Evolutionary conservation across 1,140 invertebrate genomes (phyloP), one percentile per base, ranked within the genome.

Genomic region (Spodoptera litura): DNA sequence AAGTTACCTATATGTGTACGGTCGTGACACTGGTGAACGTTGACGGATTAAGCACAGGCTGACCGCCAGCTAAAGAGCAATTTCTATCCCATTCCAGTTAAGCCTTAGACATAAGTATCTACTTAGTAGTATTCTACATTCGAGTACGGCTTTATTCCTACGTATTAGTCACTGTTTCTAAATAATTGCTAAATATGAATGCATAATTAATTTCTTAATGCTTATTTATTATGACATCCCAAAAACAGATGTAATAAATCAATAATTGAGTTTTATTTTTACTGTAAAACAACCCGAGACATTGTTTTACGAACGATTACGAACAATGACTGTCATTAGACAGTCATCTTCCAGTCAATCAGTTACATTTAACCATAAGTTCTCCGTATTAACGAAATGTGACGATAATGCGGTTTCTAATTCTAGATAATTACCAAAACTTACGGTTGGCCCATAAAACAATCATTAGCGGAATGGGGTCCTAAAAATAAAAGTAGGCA

Each of bases 401-500:
- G 25, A 53, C 44, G 11, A 4, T 52, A 35, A 68, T 53, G 64
- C 27, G 49, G 5, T 68, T 68, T 52, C 20, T 27, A n/a, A 52
- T 6, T 31, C 11, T 8, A 52, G 25, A 11, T 13, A 31, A 52
- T 20, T 25, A 55, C 52, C 12, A 55, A 13, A 52, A 27, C 13
- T 31, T 55, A 55, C 27, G 27, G 25, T 9, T n/a, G 20, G 8
- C 31, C 12, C 52, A 56, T 38, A 71, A 71, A 35, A 38, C 25
- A 71, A 20, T 71, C 51, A 71, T 71, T 71, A 71, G n/a, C 49
- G 20, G n/a, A 71, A 71, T 15, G 68, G 10, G 68, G 68, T 56
- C 13, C 35, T 55, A 71, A 71, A 59, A 74, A 27, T 61, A 52
- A 35, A 74, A 52, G 58, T 53, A n/a, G 49, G 49, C n/a, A 31